Base-by-base conservation (phyloP, 1,140 invertebrate genomes). In the Calliopsis andreniformis region DNA sequence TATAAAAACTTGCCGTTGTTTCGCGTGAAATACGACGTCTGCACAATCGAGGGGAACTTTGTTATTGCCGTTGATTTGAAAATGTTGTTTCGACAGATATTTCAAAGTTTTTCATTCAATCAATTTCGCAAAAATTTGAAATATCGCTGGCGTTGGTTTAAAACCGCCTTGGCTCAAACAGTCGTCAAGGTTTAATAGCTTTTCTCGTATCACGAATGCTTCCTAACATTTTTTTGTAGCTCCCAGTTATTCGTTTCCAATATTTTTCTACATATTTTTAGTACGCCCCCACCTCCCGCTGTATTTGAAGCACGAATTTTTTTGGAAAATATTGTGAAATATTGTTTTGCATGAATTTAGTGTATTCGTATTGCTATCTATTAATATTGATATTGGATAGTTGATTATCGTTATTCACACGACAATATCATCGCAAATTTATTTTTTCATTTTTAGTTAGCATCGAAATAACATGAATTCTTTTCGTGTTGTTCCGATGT, bases 391-490 rank as follows among this genome's bases (percentile, higher is more conserved):
- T n/a, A n/a, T n/a, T n/a, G n/a, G n/a, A n/a, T n/a, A n/a, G n/a
- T n/a, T n/a, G n/a, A n/a, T n/a, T n/a, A n/a, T 51, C 20, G 8
- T 25, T 43, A 16, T 43, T 43, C 14, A 28, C 23, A 4, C 14
- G 42, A 25, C 58, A 10, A 61, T 39, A 39, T 39, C 10, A 47
- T 25, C 8, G 7, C 25, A n/a, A n/a, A n/a, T 43, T 25, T 16
- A 12, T n/a, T 5, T 43, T 32, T n/a, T 66, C 28, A 39, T 23
- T 14, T 18, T 18, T 25, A 77, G 18, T 45, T 28, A 20, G 14
- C 12, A 62, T 63, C 7, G 16, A 12, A 53, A 53, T 35, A n/a
- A 10, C 35, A 10, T 3, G 51, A 58, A 75, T 66, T 76, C 28
- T 51, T 56, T 56, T 35, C 6, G 12, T 23, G 14, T 51, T 18